Conservation (phyloP, 2,113 vertebrate genomes). For the Lethenteron camtschaticum region DNA sequence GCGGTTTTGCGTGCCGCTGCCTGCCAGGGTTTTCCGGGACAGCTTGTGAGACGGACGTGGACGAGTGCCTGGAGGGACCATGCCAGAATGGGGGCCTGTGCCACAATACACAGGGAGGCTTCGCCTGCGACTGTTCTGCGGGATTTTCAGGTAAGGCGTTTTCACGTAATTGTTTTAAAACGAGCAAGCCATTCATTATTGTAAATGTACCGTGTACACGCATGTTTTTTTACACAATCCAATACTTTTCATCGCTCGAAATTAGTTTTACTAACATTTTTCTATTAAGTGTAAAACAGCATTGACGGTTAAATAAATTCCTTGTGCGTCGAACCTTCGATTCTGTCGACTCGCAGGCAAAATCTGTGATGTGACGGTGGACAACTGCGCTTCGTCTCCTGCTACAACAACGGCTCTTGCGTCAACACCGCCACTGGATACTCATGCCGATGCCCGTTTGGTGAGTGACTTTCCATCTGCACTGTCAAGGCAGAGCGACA, state of each 20-base stretch:
- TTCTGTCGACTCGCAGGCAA: constrained; percentile 31
- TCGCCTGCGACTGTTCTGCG: constrained; percentile 70
- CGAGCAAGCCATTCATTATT: no score
- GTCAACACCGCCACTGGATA: constrained; percentile 71
- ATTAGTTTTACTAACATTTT: no score
- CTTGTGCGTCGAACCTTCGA: no score
- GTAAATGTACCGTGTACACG: no score
- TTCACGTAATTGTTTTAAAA: no score
- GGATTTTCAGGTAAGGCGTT: constrained; percentile 60
- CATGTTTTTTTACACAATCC: no score
- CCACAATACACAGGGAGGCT: constrained; percentile 81
- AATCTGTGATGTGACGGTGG: constrained; percentile 69
- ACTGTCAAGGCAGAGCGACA: no score
- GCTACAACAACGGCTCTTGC: constrained; percentile 91
- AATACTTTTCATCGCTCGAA: no score
- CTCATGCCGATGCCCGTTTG: constrained; percentile 83
- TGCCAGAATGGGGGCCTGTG: constrained; percentile 70
- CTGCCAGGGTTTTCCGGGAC: constrained; percentile 65
- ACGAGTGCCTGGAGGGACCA: constrained; percentile 70
- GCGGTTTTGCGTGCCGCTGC: constrained; percentile 79
- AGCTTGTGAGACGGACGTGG: constrained; percentile 82
- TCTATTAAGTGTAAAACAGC: no score
- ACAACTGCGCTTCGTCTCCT: constrained; percentile 96
- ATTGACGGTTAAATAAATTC: no score
- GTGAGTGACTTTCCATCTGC: constrained; percentile 31